phyloP scores from a whole-genome alignment of 2,888 invertebrate genomes.

The Bedellia somnulentella region DNA sequence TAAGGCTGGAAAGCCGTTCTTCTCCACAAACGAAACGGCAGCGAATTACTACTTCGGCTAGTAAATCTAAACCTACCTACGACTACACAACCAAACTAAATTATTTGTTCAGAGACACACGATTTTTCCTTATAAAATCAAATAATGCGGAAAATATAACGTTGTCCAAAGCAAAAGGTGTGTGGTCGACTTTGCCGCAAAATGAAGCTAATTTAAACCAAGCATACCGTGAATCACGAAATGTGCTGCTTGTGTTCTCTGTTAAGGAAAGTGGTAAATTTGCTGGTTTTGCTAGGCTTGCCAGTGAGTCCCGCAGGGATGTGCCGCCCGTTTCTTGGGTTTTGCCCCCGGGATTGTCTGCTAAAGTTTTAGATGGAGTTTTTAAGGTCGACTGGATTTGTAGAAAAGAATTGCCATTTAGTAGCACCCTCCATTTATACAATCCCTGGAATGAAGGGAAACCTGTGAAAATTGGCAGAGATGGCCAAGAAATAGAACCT shows the following conservation, averaged over 20 bases:
- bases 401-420: constrained; percentile 90
- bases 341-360: constrained; percentile 88
- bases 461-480: constrained; percentile 98
- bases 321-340: constrained; percentile 92
- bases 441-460: constrained; percentile 99
- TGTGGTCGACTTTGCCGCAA: constrained; percentile 97
- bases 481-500: constrained; percentile 97
- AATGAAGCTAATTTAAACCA: constrained; percentile 96
- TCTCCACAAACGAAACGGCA: constrained; percentile 32
- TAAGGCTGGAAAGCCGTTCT: constrained; percentile 39
- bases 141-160: constrained; percentile 97
- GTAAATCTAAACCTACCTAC: constrained; percentile 68
- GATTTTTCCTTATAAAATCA: constrained; percentile 96
- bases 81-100: constrained; percentile 88
- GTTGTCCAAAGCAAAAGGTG: constrained; percentile 91
- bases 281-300: constrained; percentile 90
- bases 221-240: constrained; percentile 89
- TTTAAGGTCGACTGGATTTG: constrained; percentile 98
- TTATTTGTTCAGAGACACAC: constrained; percentile 91
- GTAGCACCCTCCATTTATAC: constrained; percentile 87
- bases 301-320: constrained; percentile 86
- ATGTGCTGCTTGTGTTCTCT: constrained; percentile 94
- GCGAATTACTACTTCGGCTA: constrained; percentile 25
- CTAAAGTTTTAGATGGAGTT: constrained; percentile 91
- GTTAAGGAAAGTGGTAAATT: constrained; percentile 97